These are phyloP conservation scores for Arbacia lixula DNA, from an alignment of 53 echinoderm and acorn worm species.

Conservation along the genomic window DNA sequence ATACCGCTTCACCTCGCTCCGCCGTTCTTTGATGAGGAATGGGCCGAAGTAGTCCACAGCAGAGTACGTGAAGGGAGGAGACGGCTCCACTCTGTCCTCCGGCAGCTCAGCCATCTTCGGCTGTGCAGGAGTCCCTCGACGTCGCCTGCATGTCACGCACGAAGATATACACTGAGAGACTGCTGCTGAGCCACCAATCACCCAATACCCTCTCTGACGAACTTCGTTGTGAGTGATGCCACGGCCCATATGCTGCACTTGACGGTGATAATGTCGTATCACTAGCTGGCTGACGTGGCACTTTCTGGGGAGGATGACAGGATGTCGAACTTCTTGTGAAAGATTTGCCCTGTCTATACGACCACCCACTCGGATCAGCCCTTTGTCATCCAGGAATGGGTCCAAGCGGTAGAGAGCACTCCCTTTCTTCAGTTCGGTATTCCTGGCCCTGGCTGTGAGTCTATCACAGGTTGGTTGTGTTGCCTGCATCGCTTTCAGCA, in stretches of 20 bases:
- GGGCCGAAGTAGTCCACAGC: conserved; percentile 68
- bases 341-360: conserved; percentile 33
- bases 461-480: not conserved
- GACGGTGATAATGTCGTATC: conserved; percentile 49
- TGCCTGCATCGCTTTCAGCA: not conserved
- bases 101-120: conserved; percentile 71
- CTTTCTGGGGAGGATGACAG: conserved; percentile 54
- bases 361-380: conserved; percentile 61
- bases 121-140: not conserved
- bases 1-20: conserved; percentile 63
- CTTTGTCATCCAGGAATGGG: conserved; percentile 56
- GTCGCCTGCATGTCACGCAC: conserved; percentile 51
- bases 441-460: not conserved
- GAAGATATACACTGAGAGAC: conserved; percentile 39
- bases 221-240: conserved; percentile 54
- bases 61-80: conserved; percentile 64
- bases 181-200: conserved; percentile 55
- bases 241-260: conserved; percentile 51
- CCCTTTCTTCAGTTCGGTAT: conserved; percentile 25
- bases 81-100: conserved; percentile 47
- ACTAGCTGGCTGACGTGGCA: conserved; percentile 56
- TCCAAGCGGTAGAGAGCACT: conserved; percentile 36
- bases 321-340: conserved; percentile 53
- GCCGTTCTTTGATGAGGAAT: conserved; percentile 49
- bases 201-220: conserved; percentile 59